Conservation (phyloP, 2,888 invertebrate genomes). For the Colostygia pectinataria region DNA sequence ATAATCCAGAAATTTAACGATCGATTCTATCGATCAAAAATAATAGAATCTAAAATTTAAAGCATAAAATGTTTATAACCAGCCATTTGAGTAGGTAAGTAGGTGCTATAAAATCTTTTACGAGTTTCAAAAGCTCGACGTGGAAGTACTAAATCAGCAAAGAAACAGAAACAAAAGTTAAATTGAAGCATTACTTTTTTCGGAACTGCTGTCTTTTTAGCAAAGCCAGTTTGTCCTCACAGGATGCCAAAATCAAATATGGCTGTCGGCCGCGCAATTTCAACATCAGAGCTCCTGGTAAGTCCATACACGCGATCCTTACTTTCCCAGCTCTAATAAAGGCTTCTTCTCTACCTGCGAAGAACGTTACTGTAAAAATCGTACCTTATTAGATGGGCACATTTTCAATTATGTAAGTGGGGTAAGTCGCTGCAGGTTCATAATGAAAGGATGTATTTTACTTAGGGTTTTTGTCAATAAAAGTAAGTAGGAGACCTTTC, state of each 20-base stretch:
- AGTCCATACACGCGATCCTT: conserved; percentile 64
- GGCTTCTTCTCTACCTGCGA: conserved; percentile 67
- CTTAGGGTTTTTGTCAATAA: conserved; percentile 18
- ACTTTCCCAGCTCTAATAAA: conserved; percentile 62
- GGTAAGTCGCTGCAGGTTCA: conserved; percentile 18
- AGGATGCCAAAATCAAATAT: conserved; percentile 67
- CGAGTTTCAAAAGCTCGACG: not conserved
- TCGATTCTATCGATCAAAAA: not conserved
- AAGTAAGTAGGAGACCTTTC: conserved; percentile 21
- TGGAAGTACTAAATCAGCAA: not conserved
- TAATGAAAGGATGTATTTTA: conserved; percentile 22
- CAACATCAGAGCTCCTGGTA: conserved; percentile 67
- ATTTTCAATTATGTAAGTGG: conserved; percentile 26
- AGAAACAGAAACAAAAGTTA: conserved; percentile 6
- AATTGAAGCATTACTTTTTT: conserved; percentile 47
- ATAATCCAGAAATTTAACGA: too few relatives aligned
- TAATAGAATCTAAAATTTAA: not conserved
- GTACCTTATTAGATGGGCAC: conserved; percentile 24
- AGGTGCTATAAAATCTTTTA: not conserved
- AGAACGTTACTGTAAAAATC: conserved; percentile 27
- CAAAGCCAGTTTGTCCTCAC: conserved; percentile 45
- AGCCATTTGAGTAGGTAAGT: not conserved
- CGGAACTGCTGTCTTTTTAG: conserved; percentile 49
- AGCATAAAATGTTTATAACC: not conserved
- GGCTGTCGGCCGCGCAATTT: conserved; percentile 66